Evolutionary conservation across 2,888 invertebrate genomes (phyloP), one percentile per base, ranked within the genome.

Genomic region (Celastrina argiolus): DNA sequence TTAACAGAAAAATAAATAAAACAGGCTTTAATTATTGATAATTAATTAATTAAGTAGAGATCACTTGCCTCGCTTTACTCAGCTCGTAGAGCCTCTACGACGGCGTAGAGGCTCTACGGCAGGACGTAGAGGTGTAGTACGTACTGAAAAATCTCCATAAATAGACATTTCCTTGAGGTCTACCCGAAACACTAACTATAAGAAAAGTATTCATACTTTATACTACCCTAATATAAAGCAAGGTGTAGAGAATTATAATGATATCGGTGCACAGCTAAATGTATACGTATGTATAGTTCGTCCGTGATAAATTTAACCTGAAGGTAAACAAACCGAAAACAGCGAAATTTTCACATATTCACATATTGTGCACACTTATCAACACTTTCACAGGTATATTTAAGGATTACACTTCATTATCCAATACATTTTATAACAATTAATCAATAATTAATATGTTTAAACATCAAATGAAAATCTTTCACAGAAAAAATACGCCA

Each of bases 61-160:
- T 56, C 2, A n/a, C 28, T 28, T 28, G 1, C n/a, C 31, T 28
- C 18, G 2, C 4, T 28, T 18, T 10, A 18, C 16, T 8, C 4
- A 16, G 5, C 41, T 58, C 68, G 87, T 87, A 87, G 88, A 84
- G 73, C 59, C 69, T 73, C n/a, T n/a, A n/a, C n/a, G n/a, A n/a
- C n/a, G n/a, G 75, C 87, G 88, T 88, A 88, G 88, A 80, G 71
- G 73, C 67, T 78, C 87, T 87, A 88, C 87, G 85, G 78, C 70
- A 71, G 69, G 68, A 71, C 82, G 88, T 88, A 87, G 87, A 70
- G 66, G 51, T 58, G 34, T 34, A 58, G 42, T 8, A 56, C 7
- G 42, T 12, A 16, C 28, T 34, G 59, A 59, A 34, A 58, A 59
- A 31, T 18, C 18, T 8, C 10, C 18, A 3, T 10, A 45, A 18